Conservation (phyloP, 37 sponge, comb jelly and placozoan genomes). For the Corticium candelabrum region DNA sequence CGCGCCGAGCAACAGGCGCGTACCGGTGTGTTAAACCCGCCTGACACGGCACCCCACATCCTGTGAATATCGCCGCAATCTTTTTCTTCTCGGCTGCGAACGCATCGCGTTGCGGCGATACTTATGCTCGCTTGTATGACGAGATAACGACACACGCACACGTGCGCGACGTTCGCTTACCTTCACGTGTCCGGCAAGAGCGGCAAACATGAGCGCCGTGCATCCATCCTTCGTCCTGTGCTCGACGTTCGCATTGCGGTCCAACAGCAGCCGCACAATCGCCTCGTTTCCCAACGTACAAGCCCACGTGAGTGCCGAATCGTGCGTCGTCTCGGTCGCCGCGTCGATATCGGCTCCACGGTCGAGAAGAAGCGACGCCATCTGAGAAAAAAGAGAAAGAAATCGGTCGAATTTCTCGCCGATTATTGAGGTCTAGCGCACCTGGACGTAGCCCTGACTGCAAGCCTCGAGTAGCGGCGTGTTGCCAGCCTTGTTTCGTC, state of each 20-base stretch:
- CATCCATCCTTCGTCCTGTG: constrained; percentile 97
- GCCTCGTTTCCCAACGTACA: constrained; percentile 95
- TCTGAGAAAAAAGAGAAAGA: no score
- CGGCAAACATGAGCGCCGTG: constrained; percentile 97
- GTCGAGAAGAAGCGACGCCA: constrained; percentile 86
- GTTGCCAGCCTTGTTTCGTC: constrained; percentile 94
- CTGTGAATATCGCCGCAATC: no score
- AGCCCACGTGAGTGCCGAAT: constrained; percentile 97
- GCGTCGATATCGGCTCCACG: constrained; percentile 86
- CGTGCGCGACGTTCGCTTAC: constrained; percentile 33
- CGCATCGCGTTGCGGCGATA: background rate
- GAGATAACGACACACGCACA: constrained; percentile 6
- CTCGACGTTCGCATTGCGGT: constrained; percentile 73
- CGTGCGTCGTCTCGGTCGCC: constrained; percentile 90
- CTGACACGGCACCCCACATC: no score
- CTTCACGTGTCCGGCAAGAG: constrained; percentile 82
- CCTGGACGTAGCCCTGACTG: constrained; percentile 91
- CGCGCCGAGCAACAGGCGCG: no score
- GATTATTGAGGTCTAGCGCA: no score
- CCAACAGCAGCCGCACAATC: constrained; percentile 76
- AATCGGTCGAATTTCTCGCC: no score
- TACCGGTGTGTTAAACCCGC: no score
- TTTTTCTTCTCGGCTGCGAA: background rate
- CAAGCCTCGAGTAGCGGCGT: constrained; percentile 97
- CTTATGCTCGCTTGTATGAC: background rate